Base-by-base conservation (phyloP, 92 coral and sea anemone genomes). In the Porites cylindrica region DNA sequence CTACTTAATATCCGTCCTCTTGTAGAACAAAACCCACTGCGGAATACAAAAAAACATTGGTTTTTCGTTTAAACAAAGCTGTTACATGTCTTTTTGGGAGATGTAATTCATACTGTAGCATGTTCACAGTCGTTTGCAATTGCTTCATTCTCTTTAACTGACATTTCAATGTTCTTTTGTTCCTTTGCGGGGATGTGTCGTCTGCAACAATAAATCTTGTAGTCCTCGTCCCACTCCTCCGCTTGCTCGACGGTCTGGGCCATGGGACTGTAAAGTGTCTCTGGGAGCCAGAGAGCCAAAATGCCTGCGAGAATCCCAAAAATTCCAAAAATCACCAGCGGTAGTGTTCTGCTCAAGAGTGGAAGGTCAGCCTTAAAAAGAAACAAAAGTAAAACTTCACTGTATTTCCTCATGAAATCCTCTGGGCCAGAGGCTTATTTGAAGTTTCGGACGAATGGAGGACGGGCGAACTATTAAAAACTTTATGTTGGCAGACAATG, bases 181-280 rank as follows among this genome's bases (percentile, higher is more conserved):
- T 71, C 86, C 19, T 32, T 50, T 59, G 86, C 6, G 20, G 21
- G 16, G 24, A 60, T 71, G 47, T 38, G 47, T 4, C 66, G 77
- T 75, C 76, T 76, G 52, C 85, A 89, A 78, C 93, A 92, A 61
- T 85, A 85, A 0, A 85, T 75, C 18, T 8, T 88, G 71, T 90
- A 93, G 66, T 94, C 98, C 64, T 94, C 98, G 14, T 81, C 80
- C 98, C 96, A 94, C 51, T 91, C 89, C 76, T 94, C 98, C 29
- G 89, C 92, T 77, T 94, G 93, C 65, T 94, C 94, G 20, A 93
- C 93, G 63, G 96, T 92, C 83, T 94, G 98, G 85, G 95, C 85
- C 96, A 94, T 94, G 59, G 96, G 94, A n/a, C 93, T 76, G 88
- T 78, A 94, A 43, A 93, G 91, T 7, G 98, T 94, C 78, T 94